Evolutionary conservation across 2,888 invertebrate genomes (phyloP).

Genomic region (Sesia apiformis): DNA sequence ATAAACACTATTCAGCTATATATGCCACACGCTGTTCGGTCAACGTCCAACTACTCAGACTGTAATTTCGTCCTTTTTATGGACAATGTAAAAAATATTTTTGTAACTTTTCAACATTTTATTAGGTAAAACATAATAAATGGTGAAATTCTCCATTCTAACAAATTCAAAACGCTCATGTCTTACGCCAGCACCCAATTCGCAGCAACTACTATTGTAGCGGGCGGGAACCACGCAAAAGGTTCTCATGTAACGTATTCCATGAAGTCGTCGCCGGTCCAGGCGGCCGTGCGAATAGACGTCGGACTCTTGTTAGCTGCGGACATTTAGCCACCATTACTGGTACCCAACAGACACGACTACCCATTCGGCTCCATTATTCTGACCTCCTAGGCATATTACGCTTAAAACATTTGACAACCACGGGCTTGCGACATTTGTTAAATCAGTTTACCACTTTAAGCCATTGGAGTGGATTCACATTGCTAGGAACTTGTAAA

Average conservation of each 20-base stretch:
- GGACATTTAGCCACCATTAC: slow-evolving; percentile 10
- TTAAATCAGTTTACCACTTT: no score
- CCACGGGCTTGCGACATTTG: background rate
- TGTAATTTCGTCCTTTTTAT: background rate
- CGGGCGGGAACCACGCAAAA: slow-evolving; percentile 23
- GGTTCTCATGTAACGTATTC: slow-evolving; percentile 37
- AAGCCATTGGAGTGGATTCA: no score
- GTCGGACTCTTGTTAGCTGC: slow-evolving; percentile 25
- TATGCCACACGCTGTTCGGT: no score
- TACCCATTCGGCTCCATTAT: slow-evolving; percentile 16
- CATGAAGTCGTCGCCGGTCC: slow-evolving; percentile 30
- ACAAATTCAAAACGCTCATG: background rate
- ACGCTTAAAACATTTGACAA: background rate
- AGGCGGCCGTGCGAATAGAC: slow-evolving; percentile 22
- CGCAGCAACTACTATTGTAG: slow-evolving; percentile 1
- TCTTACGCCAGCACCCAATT: background rate
- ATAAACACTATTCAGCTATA: no score
- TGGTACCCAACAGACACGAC: slow-evolving; percentile 17
- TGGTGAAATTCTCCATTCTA: background rate
- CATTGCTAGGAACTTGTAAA: no score
- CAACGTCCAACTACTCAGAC: no score
- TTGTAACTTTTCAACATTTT: background rate
- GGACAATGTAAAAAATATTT: background rate
- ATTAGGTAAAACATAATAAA: background rate
- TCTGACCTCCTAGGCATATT: background rate